Percentiles rank a stretch among this genome's conserved stretches.
These are phyloP conservation scores for Spea hammondii DNA, from an alignment of 2,797 vertebrate species.

Conservation along the genomic window DNA sequence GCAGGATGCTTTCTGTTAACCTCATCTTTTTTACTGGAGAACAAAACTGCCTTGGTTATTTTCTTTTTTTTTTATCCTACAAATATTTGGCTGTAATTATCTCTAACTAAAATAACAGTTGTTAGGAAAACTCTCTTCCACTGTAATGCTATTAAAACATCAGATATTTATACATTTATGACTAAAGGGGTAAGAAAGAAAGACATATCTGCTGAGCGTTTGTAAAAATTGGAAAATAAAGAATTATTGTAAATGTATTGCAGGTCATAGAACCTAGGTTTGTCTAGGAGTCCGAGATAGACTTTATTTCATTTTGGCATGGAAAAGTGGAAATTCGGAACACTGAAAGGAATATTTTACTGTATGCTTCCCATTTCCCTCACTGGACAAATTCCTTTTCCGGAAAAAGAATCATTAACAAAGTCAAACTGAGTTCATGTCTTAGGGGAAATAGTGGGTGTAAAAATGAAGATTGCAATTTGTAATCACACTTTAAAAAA, in stretches of 20 bases:
- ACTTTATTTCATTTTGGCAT: conserved; percentile 49
- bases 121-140: conserved; percentile 69
- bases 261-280: conserved; percentile 23
- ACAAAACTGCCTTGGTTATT: conserved; percentile 61
- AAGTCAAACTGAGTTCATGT: conserved; percentile 47
- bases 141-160: conserved; percentile 65
- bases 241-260: conserved; percentile 3
- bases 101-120: conserved; percentile 67
- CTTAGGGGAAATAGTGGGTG: conserved; percentile 41
- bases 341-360: conserved; percentile 21
- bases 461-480: conserved; percentile 34
- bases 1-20: conserved; percentile 68
- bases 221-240: conserved; percentile 1
- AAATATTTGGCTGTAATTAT: conserved; percentile 61
- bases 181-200: neutral
- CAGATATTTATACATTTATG: conserved; percentile 44
- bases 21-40: conserved; percentile 54
- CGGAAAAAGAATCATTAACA: conserved; percentile 41
- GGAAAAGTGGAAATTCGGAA: conserved; percentile 38
- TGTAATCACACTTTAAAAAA: neutral
- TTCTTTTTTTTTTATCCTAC: conserved; percentile 23
- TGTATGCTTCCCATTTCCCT: conserved; percentile 31
- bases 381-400: conserved; percentile 44
- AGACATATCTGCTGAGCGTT: neutral
- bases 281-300: conserved; percentile 16